Percentiles rank a stretch among this genome's conserved stretches.
Conservation (phyloP, 2,888 invertebrate species). For the Coremacera marginata region DNA sequence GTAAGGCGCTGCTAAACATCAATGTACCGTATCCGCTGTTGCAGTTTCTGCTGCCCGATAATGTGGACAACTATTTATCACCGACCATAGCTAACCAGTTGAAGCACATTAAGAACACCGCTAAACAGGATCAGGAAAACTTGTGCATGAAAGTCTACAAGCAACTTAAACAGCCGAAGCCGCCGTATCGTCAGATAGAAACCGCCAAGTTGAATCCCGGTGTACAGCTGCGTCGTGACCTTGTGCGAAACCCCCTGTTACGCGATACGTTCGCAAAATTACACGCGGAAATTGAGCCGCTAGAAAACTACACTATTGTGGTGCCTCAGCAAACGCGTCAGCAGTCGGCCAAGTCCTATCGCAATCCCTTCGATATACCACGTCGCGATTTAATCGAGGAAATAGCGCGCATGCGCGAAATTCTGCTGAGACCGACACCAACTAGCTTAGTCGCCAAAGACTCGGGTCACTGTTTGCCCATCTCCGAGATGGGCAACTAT, state of each 20-base stretch:
- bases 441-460: slow-evolving; percentile 85
- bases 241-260: slow-evolving; percentile 84
- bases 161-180: slow-evolving; percentile 68
- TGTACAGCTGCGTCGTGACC: slow-evolving; percentile 80
- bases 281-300: slow-evolving; percentile 88
- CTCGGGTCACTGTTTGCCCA: slow-evolving; percentile 93
- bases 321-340: slow-evolving; percentile 74
- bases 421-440: slow-evolving; percentile 87
- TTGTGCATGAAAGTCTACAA: slow-evolving; percentile 75
- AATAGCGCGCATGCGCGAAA: slow-evolving; percentile 93
- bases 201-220: slow-evolving; percentile 82
- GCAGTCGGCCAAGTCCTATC: slow-evolving; percentile 76
- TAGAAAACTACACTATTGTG: slow-evolving; percentile 85
- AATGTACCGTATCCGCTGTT: slow-evolving; percentile 86
- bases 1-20: slow-evolving; percentile 91
- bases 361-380: slow-evolving; percentile 97
- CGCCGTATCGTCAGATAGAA: slow-evolving; percentile 75
- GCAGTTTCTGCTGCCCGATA: slow-evolving; percentile 90
- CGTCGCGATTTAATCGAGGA: slow-evolving; percentile 90
- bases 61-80: slow-evolving; percentile 91
- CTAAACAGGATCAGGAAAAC: slow-evolving; percentile 90
- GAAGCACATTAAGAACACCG: slow-evolving; percentile 95
- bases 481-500: slow-evolving; percentile 99
- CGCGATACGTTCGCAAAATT: slow-evolving; percentile 86
- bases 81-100: slow-evolving; percentile 94